A percentile compares a stretch with the other conserved stretches of the same genome.
Conservation (phyloP, 2,113 vertebrate species). For the Falco punctatus region DNA sequence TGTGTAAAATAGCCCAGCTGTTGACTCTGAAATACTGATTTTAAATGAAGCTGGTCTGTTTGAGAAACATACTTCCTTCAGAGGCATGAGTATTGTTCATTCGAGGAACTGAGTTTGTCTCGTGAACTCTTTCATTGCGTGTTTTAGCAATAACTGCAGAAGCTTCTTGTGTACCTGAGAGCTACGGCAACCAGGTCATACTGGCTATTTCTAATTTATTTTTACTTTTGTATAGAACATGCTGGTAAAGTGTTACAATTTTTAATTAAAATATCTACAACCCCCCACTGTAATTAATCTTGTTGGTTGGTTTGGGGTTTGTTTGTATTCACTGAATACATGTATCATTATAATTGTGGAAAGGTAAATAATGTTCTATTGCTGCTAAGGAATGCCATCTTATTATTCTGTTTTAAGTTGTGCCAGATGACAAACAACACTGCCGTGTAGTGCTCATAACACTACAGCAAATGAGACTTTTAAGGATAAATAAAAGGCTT, state of each 20-base stretch:
- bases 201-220: neutral
- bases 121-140: neutral
- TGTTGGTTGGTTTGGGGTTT: neutral
- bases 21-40: neutral
- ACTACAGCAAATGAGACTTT: constrained; percentile 9
- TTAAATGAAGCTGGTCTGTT: neutral
- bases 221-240: neutral
- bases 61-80: neutral
- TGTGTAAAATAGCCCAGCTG: neutral
- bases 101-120: neutral
- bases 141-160: neutral
- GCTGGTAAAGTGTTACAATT: neutral
- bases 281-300: neutral
- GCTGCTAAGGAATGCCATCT: neutral
- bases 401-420: neutral
- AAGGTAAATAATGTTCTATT: neutral
- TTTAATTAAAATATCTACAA: neutral
- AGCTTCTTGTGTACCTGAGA: neutral
- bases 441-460: neutral
- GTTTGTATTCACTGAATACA: neutral
- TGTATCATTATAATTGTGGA: neutral
- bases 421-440: neutral
- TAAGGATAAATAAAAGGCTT: constrained; percentile 30
- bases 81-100: neutral
- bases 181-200: neutral